Percentiles rank a stretch among this genome's conserved stretches.
These are phyloP conservation scores for Oriolus oriolus DNA, from an alignment of 2,113 vertebrate genomes.

Conservation along the genomic window DNA sequence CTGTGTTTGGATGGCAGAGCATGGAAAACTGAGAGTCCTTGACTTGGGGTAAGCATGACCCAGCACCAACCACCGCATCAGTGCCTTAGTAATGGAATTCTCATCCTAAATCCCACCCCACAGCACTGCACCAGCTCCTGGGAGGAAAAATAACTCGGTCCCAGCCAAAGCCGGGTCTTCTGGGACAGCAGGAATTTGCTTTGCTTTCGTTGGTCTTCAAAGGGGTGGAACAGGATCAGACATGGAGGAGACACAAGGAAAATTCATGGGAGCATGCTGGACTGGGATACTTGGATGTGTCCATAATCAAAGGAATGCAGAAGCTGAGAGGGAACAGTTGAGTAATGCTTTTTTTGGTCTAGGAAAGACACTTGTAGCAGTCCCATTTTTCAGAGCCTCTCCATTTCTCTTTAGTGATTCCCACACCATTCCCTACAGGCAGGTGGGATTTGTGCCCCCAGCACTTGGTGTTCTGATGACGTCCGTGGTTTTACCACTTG, in stretches of 20 bases:
- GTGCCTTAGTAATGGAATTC: neutral
- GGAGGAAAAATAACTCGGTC: neutral
- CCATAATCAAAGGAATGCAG: neutral
- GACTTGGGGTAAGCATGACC: neutral
- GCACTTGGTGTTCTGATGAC: neutral
- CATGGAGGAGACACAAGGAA: neutral
- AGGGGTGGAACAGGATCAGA: neutral
- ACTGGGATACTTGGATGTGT: neutral
- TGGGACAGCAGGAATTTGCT: neutral
- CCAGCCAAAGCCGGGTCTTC: neutral
- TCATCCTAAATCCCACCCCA: neutral
- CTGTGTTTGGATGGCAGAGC: neutral
- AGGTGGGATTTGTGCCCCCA: neutral
- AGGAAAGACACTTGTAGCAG: neutral
- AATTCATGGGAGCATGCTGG: rapidly evolving
- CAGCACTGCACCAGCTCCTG: neutral
- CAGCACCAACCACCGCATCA: neutral
- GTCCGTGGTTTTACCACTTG: neutral
- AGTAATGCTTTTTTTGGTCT: neutral
- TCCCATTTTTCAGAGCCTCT: neutral
- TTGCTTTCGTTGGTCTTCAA: neutral
- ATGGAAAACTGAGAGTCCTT: neutral
- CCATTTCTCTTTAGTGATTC: neutral
- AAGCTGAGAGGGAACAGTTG: neutral
- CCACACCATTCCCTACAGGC: neutral